Base-by-base conservation (phyloP, 2,797 vertebrate genomes). In the Lateolabrax maculatus region DNA sequence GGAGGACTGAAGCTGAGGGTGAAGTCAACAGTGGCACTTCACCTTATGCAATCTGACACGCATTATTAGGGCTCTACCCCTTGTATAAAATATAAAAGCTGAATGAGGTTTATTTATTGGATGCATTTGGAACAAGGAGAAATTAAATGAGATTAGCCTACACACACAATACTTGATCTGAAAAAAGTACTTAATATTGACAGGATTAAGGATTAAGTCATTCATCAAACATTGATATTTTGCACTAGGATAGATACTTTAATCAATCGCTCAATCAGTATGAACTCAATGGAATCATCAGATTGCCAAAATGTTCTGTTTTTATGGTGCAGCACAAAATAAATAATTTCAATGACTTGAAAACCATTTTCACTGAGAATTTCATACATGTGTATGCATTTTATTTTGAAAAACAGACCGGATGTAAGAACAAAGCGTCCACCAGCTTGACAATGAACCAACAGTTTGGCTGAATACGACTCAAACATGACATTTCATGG, bases 391-490 rank as follows among this genome's bases (percentile, higher is more conserved):
- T 36, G 4, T 13, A 7, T 23, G 4, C 3, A 1, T 62, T 3
- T 87, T 89, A 81, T 36, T 75, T 72, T 84, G 72, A 84, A 87
- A 84, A 53, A 3, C 1, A 39, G 7, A 49, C 41, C 61, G 65
- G 78, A 69, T 49, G 19, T 51, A 18, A 0, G 0, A 1, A 27
- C 19, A 43, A 0, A 9, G 3, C 10, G 5, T 49, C 15, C 0
- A 5, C 11, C 16, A 2, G 1, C 57, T 74, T 84, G 8, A 77
- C 31, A 11, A 4, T n/a, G 6, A 12, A 1, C n/a, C 19, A 3
- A 9, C 25, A 3, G 1, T 44, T 34, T 8, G 15, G 2, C 23
- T 55, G 2, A 61, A 55, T 0, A 18, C 16, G 29, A 11, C 6
- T 57, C 6, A 79, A 79, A 53, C 18, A 0, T 5, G 2, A 46